Percentiles rank a stretch among this genome's conserved stretches.
These are phyloP conservation scores for Paragorgia papillata DNA, from an alignment of 92 coral and sea anemone species.

Conservation along the genomic window DNA sequence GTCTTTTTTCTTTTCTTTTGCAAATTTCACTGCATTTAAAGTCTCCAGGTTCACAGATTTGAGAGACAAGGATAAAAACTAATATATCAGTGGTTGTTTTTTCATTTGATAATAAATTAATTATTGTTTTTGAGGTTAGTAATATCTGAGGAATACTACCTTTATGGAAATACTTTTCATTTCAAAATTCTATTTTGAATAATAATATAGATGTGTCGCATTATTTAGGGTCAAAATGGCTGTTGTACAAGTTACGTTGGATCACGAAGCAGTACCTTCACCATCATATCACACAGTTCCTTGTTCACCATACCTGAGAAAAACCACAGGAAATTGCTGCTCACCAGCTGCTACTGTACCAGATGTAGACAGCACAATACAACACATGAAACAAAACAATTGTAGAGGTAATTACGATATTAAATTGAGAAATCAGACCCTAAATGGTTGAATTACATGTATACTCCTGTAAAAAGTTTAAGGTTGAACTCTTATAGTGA, in stretches of 20 bases:
- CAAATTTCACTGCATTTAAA: neutral
- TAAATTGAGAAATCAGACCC: too few relatives aligned
- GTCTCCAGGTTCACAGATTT: neutral
- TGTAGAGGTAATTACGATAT: too few relatives aligned
- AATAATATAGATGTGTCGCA: neutral
- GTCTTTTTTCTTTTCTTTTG: neutral
- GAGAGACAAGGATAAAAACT: too few relatives aligned
- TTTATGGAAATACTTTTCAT: too few relatives aligned
- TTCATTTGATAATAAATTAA: too few relatives aligned
- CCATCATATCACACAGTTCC: constrained; percentile 37
- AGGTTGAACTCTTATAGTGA: too few relatives aligned
- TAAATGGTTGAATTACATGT: neutral
- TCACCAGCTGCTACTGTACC: constrained; percentile 41
- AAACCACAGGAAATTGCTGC: neutral
- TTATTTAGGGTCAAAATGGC: neutral
- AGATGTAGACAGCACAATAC: constrained; percentile 14
- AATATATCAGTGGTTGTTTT: too few relatives aligned
- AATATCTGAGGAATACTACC: too few relatives aligned
- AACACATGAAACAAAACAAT: neutral
- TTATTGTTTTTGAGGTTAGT: too few relatives aligned
- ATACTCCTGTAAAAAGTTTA: neutral
- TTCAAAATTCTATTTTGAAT: too few relatives aligned
- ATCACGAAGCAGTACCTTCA: constrained; percentile 14
- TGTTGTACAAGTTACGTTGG: constrained; percentile 1
- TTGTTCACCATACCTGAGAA: constrained; percentile 24